A percentile compares a stretch with the other conserved stretches of the same genome.
phyloP scores from a whole-genome alignment of 2,888 invertebrate species.

The Mythimna impura region DNA sequence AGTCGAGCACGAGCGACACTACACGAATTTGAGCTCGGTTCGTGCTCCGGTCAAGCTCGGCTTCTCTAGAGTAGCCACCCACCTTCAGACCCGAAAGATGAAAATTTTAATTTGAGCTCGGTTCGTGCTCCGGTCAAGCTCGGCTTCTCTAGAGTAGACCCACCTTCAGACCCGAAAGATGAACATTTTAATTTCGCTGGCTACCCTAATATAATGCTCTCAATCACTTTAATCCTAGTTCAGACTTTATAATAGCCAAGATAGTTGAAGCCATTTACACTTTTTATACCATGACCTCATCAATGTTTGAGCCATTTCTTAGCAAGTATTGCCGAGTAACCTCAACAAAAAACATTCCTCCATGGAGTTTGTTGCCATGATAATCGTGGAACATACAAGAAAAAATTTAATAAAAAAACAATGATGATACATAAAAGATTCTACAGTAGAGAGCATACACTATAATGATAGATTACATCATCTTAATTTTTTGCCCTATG shows the following conservation, averaged over 20 bases:
- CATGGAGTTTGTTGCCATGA: conserved; percentile 36
- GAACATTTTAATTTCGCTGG: too few relatives aligned
- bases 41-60: too few relatives aligned
- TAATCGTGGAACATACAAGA: conserved; percentile 32
- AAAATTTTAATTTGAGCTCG: too few relatives aligned
- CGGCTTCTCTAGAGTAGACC: too few relatives aligned
- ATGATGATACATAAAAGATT: conserved; percentile 12
- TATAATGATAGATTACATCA: conserved; percentile 52
- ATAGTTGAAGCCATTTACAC: conserved; percentile 3
- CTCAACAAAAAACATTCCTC: conserved; percentile 35
- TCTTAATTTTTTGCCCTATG: conserved; percentile 30
- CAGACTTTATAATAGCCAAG: conserved; percentile 3
- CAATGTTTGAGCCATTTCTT: conserved; percentile 36
- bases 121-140: too few relatives aligned
- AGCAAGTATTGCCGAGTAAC: conserved; percentile 24
- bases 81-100: too few relatives aligned
- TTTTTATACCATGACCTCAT: conserved; percentile 48
- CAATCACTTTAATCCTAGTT: neutral
- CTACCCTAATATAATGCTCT: too few relatives aligned
- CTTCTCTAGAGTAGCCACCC: too few relatives aligned
- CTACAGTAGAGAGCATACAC: conserved; percentile 28
- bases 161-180: too few relatives aligned
- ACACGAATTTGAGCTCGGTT: too few relatives aligned
- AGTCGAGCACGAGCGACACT: too few relatives aligned
- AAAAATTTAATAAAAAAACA: conserved; percentile 33